phyloP scores from a whole-genome alignment of 2,797 vertebrate genomes.

The Toxotes lorentzi region DNA sequence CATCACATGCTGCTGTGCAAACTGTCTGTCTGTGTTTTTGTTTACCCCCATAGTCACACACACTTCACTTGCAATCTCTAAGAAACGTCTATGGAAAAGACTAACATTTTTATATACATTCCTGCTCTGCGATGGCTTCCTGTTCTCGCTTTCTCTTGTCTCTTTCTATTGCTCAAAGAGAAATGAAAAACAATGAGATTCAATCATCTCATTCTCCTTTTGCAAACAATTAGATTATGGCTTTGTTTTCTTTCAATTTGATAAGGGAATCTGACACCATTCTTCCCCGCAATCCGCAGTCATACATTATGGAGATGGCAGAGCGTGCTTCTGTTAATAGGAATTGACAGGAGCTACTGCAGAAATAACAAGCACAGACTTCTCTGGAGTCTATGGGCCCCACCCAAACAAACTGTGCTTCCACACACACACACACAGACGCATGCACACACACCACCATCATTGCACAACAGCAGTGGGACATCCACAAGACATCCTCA shows the following conservation, averaged over 20 bases:
- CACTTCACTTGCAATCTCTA: conserved; percentile 40
- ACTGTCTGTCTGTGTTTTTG: conserved; percentile 41
- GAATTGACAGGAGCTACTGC: conserved; percentile 74
- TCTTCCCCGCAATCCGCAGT: conserved; percentile 56
- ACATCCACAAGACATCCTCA: conserved; percentile 77
- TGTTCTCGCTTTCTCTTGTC: conserved; percentile 31
- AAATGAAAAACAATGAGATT: conserved; percentile 69
- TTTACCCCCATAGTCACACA: conserved; percentile 39
- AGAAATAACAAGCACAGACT: conserved; percentile 72
- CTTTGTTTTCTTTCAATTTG: conserved; percentile 78
- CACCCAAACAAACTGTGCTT: conserved; percentile 54
- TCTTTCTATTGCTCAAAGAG: conserved; percentile 29
- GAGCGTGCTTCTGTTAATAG: conserved; percentile 71
- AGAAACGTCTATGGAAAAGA: conserved; percentile 25
- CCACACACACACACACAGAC: conserved; percentile 9
- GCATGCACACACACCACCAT: conserved; percentile 18
- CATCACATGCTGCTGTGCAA: conserved; percentile 52
- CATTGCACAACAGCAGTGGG: conserved; percentile 63
- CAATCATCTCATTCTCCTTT: conserved; percentile 73
- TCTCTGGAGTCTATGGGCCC: conserved; percentile 40
- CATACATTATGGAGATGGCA: conserved; percentile 74
- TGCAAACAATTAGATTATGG: conserved; percentile 78
- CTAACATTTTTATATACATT: conserved; percentile 30
- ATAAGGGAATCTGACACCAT: conserved; percentile 68
- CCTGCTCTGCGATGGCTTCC: conserved; percentile 12